Evolutionary conservation across 2,797 vertebrate species (phyloP), one percentile per base, ranked within the genome.

Genomic region (Oreochromis mossambicus): DNA sequence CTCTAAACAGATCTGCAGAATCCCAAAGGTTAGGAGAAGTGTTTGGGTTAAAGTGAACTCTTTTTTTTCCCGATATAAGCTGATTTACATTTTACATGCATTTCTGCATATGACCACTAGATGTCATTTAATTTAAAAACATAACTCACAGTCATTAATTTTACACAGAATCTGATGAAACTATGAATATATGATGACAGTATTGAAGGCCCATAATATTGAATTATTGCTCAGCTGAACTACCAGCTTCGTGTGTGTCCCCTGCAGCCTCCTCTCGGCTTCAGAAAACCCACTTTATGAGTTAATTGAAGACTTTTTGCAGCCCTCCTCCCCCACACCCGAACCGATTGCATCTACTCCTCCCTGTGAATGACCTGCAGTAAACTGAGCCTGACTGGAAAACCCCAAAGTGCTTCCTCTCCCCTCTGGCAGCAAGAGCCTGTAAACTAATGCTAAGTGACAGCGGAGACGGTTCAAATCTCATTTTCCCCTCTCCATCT

Each of bases 351-450:
- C 4, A 78, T 78, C 83, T 79, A 2, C 68, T 79, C 46, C 36
- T 75, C 12, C 43, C 68, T 75, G 52, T 29, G 24, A 78, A 46
- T 77, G 76, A 83, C 83, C 85, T 66, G 54, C 90, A 84, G 91
- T 79, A 92, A 92, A 86, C 79, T 26, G 86, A 92, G 83, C 79
- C 87, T 88, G 79, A 84, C 89, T 90, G 89, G 88, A 92, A 93
- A 88, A 82, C 79, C 84, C 81, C 88, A 91, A 87, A 94, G 92
- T 92, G 92, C 93, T 92, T 90, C 90, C 90, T 79, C 87, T 61
- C 24, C 81, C 15, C 41, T 76, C 83, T 77, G 32, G 19, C 84
- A 79, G 78, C 26, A 46, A 55, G 80, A 34, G 78, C 80, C 79
- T 84, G 83, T 86, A 89, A 90, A 88, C 87, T 85, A 90, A 92